Evolutionary conservation across 2,888 invertebrate genomes (phyloP), one percentile per base, ranked within the genome.

Genomic region (Conchocele bisecta): DNA sequence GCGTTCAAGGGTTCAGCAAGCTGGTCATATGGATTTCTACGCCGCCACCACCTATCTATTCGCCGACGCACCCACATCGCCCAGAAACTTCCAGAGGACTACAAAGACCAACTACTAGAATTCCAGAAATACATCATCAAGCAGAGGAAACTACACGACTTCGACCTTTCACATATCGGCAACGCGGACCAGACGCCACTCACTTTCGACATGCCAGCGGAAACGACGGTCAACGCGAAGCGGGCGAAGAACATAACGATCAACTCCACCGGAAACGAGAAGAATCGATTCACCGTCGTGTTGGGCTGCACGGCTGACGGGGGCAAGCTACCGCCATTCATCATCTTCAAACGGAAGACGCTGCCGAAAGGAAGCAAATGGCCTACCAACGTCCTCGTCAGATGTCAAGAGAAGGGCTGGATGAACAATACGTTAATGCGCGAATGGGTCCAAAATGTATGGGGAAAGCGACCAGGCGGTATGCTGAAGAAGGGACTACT

Each of bases 171-270:
- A 17, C 57, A 67, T 41, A 70, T 70, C 26, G 65, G 63, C 26
- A 67, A 69, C 29, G 69, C 69, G 15, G 57, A 69, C 42, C 64
- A 69, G 58, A 70, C 65, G 0, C 65, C 65, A 13, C 56, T 67
- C 11, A 68, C 58, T 5, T 67, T 70, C 39, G 69, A 69, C 48
- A 13, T 67, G 22, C 44, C 63, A 7, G 61, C n/a, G 11, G 24
- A 13, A 9, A 59, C 57, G 7, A 65, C 61, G n/a, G 50, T 72
- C 13, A n/a, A 26, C 2, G 13, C 7, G 4, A 61, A 57, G 22
- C 53, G 53, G 4, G n/a, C 42, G 2, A 61, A 56, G 29, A 24
- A 65, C 1, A 35, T 67, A 3, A 20, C 26, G n/a, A 41, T 72
- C 0, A 53, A 50, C 15, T 60, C 66, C 24, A 66, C 60, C 6